Percentiles rank a stretch among this genome's conserved stretches.
Evolutionary conservation across 1,140 invertebrate genomes (phyloP).

Genomic region (Diachasmimorpha longicaudata): DNA sequence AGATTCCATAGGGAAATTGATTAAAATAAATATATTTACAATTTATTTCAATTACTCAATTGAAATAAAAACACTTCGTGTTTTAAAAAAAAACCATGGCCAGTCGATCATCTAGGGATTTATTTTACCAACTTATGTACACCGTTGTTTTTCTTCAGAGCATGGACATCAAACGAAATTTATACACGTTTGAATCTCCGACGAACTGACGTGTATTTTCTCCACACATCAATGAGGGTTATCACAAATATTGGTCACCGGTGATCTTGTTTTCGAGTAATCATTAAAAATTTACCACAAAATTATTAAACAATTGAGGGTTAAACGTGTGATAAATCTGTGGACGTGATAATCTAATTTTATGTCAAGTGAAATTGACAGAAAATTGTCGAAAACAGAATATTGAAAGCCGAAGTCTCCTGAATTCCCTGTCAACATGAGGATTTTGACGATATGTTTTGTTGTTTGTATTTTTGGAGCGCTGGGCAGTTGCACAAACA

Average conservation of each 20-base stretch:
- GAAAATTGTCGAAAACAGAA: too few relatives aligned
- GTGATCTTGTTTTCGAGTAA: background rate
- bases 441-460: background rate
- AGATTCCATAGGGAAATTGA: too few relatives aligned
- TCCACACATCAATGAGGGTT: background rate
- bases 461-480: background rate
- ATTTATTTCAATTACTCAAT: too few relatives aligned
- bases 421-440: background rate
- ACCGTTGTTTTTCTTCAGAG: background rate
- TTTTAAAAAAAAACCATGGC: too few relatives aligned
- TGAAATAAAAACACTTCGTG: too few relatives aligned
- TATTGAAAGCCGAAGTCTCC: too few relatives aligned
- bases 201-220: background rate
- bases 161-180: background rate
- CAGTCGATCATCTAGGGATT: background rate
- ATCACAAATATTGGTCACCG: background rate
- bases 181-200: background rate
- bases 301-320: background rate
- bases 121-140: background rate
- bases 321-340: too few relatives aligned
- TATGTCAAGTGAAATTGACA: too few relatives aligned
- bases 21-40: too few relatives aligned
- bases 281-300: background rate
- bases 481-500: slow-evolving; percentile 35
- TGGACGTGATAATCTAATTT: too few relatives aligned